phyloP scores from a whole-genome alignment of 2,797 vertebrate genomes.

The Eidolon dupreanum region DNA sequence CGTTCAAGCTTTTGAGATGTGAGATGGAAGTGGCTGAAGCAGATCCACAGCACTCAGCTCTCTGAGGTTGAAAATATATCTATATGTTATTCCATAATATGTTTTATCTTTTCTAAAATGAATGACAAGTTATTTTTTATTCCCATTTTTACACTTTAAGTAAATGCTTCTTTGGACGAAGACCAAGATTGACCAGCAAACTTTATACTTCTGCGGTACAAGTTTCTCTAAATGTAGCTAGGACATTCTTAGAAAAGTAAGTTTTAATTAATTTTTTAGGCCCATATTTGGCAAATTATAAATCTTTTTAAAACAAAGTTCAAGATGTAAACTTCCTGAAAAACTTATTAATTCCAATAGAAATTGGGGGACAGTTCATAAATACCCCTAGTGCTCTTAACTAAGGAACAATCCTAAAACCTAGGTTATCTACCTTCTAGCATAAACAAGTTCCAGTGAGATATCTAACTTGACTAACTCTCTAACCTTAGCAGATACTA shows the following conservation, averaged over 20 bases:
- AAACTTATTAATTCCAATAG: slow-evolving; percentile 3
- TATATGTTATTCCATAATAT: neutral
- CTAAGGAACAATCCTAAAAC: neutral
- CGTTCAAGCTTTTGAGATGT: neutral
- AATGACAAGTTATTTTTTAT: slow-evolving; percentile 24
- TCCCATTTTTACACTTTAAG: slow-evolving; percentile 58
- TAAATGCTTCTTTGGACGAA: slow-evolving; percentile 59
- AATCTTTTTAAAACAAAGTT: slow-evolving; percentile 43
- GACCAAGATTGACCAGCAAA: slow-evolving; percentile 64
- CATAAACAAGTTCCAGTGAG: neutral
- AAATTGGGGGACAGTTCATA: slow-evolving; percentile 30
- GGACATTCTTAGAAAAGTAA: slow-evolving; percentile 75
- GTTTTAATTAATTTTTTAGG: slow-evolving; percentile 61
- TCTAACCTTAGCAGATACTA: slow-evolving; percentile 4
- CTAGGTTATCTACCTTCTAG: neutral
- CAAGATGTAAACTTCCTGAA: slow-evolving; percentile 32
- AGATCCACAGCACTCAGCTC: neutral
- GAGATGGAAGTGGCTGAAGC: neutral
- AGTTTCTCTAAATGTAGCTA: slow-evolving; percentile 67
- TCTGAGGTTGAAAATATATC: neutral
- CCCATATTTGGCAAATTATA: slow-evolving; percentile 47
- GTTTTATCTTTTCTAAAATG: slow-evolving; percentile 46
- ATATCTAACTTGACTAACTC: slow-evolving; percentile 3
- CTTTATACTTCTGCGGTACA: slow-evolving; percentile 59
- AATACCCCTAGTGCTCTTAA: neutral